Evolutionary conservation across 2,797 vertebrate genomes (phyloP).

Genomic region (Antrozous pallidus): DNA sequence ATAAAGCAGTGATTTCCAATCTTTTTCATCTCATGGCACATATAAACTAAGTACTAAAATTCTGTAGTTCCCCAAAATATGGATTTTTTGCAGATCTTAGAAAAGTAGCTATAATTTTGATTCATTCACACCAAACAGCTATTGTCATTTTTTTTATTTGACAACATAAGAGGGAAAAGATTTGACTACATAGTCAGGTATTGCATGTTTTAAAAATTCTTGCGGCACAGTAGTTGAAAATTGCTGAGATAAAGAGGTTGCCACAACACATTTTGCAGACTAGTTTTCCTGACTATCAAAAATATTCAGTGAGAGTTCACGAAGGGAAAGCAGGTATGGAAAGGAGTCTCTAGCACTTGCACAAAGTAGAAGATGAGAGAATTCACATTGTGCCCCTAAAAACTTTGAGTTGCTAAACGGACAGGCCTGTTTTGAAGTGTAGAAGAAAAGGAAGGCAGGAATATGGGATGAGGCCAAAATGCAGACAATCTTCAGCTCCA

Average conservation of each 20-base stretch:
- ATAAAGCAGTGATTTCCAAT: not conserved
- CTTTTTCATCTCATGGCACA: not conserved
- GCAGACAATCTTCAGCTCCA: not conserved
- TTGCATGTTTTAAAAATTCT: not conserved
- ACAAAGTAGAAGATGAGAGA: not conserved
- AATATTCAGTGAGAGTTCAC: not conserved
- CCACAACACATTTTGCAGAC: not conserved
- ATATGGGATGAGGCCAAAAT: no score
- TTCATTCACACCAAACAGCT: not conserved
- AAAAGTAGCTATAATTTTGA: not conserved
- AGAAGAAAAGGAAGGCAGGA: not conserved
- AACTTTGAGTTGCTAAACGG: not conserved
- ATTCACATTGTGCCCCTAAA: not conserved
- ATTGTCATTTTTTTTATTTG: not conserved
- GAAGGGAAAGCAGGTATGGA: not conserved
- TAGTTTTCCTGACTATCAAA: not conserved
- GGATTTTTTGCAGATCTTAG: not conserved
- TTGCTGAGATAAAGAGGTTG: not conserved
- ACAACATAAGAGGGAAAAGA: not conserved
- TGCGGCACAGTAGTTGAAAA: not conserved
- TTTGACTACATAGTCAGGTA: not conserved
- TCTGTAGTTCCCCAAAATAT: not conserved
- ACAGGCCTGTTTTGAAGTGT: not conserved
- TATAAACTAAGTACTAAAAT: not conserved
- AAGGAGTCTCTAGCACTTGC: not conserved